Base-by-base conservation (phyloP, 2,888 invertebrate species). In the Vandiemenella viatica region DNA sequence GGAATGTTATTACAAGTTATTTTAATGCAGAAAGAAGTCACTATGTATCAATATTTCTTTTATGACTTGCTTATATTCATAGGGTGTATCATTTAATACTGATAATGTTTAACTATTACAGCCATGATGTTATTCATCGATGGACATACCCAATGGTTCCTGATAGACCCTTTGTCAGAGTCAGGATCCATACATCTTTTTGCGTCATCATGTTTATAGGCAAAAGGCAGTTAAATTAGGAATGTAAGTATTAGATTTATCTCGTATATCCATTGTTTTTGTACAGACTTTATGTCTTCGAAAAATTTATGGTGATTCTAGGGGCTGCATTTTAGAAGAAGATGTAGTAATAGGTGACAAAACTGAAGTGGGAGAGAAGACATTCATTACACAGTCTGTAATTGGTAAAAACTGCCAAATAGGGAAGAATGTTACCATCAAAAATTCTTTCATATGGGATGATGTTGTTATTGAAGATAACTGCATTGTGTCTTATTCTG, bases 81-180 rank as follows among this genome's bases (percentile, higher is more conserved):
- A n/a, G n/a, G n/a, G n/a, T n/a, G n/a, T n/a, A n/a, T n/a, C n/a
- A n/a, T n/a, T n/a, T n/a, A n/a, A n/a, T 5, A 10, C 10, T 21
- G 13, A 8, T 13, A 17, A 15, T n/a, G 6, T 43, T 4, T 20
- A n/a, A 13, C 37, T 53, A 49, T 72, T 72, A 59, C 59, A 90
- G 85, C 59, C 76, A 77, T 57, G 91, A 95, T 63, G 72, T 95
- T 37, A 72, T 92, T 44, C 83, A 83, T 60, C 76, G 86, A 48
- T 89, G 89, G 83, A 77, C 77, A 1, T 83, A 82, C 65, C 95
- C 95, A 0, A 66, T 89, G 18, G 82, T 84, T 4, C 86, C 89
- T 17, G 84, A 88, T 58, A 68, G 75, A 72, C 62, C 76, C 62
- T 58, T 73, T 55, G 62, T 71, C 58, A 64, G 69, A 59, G 61